Evolutionary conservation across 2,888 invertebrate species (phyloP), one percentile per base, ranked within the genome.

Genomic region (Brassicogethes aeneus): DNA sequence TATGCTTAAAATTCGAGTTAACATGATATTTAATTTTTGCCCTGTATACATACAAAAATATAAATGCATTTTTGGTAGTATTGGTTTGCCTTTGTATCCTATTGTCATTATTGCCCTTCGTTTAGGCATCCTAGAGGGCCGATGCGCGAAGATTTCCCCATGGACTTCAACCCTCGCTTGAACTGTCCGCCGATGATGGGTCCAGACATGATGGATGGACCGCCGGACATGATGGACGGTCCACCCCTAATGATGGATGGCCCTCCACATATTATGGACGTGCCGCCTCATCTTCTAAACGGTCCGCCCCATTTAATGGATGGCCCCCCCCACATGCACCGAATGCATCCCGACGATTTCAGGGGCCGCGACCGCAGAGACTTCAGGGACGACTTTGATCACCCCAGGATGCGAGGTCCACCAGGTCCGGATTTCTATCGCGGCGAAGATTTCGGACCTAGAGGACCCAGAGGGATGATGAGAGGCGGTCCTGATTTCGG

Each of bases 401-500:
- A n/a, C n/a, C 50, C 52, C 10, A 45, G 57, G 45, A 47, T 46
- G 41, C 37, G 49, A 32, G 50, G 53, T n/a, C 46, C 43, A 23
- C 48, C 51, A 8, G 47, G 44, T n/a, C 53, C 44, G 1, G 55
- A 57, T 14, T 57, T 53, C 42, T 56, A 43, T 41, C 54, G 62
- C 3, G 48, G 30, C 47, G 58, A 37, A 39, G 60, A 43, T 32
- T 55, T 55, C 23, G 52, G 54, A 12, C 55, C 51, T 23, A 40
- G 49, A 16, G 50, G 50, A 14, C 51, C 45, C 8, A 50, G 50
- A 0, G 5, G 10, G 5, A 46, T 53, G 52, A 46, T 56, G 55
- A 47, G 59, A 37, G 54, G 57, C 10, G 58, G 61, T 15, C 59
- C 57, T 2, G 56, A 56, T 48, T 59, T 60, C 39, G 45, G 50